Evolutionary conservation across 2,888 invertebrate species (phyloP).

Genomic region (Rhagium mordax): DNA sequence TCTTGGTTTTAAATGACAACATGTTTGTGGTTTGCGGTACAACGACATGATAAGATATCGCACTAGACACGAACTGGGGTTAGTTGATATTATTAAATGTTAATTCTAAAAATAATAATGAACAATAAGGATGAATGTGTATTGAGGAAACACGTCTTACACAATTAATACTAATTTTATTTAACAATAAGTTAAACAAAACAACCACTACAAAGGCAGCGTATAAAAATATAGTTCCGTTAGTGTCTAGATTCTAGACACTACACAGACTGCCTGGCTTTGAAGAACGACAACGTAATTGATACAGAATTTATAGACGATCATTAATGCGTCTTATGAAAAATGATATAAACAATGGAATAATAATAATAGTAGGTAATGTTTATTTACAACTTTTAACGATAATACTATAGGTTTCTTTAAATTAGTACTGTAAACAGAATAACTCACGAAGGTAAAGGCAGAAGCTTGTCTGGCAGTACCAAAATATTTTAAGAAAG

Average conservation of each 20-base stretch:
- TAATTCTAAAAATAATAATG: slow-evolving; percentile 16
- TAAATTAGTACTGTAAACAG: no score
- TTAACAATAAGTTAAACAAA: slow-evolving; percentile 20
- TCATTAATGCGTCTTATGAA: not conserved
- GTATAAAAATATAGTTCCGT: not conserved
- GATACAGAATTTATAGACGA: not conserved
- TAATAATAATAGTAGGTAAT: no score
- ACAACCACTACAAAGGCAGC: slow-evolving; percentile 24
- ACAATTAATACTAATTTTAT: slow-evolving; percentile 16
- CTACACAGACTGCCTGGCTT: slow-evolving; percentile 20
- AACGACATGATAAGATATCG: slow-evolving; percentile 11
- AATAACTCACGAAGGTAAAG: no score
- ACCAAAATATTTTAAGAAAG: no score
- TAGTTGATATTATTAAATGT: slow-evolving; percentile 18
- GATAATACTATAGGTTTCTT: no score
- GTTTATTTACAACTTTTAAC: no score
- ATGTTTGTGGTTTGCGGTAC: slow-evolving; percentile 20
- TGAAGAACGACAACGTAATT: not conserved
- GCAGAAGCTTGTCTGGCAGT: no score
- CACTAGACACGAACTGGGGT: slow-evolving; percentile 9
- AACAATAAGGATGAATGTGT: slow-evolving; percentile 12
- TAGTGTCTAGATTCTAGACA: slow-evolving; percentile 15
- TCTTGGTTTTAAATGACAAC: slow-evolving; percentile 27
- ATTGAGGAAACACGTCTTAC: slow-evolving; percentile 15
- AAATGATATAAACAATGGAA: not conserved